Percentiles rank a stretch among this genome's conserved stretches.
phyloP scores from a whole-genome alignment of 2,888 invertebrate species.

The Cerceris rybyensis region DNA sequence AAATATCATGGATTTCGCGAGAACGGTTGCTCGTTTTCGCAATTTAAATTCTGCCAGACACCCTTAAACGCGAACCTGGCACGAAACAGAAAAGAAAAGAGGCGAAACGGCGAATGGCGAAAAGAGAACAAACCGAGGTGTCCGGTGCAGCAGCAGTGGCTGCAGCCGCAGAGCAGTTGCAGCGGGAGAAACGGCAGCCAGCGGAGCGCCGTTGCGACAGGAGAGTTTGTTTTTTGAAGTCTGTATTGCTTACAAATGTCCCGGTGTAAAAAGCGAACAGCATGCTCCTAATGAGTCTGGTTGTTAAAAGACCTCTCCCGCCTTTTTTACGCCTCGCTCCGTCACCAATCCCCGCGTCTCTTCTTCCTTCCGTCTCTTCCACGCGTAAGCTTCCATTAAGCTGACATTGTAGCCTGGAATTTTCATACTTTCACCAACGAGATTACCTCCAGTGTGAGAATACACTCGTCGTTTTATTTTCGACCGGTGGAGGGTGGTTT shows the following conservation, averaged over 20 bases:
- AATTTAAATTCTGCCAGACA: constrained; percentile 74
- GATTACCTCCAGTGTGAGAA: constrained; percentile 8
- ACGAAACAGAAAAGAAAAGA: constrained; percentile 37
- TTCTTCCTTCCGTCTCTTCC: constrained; percentile 20
- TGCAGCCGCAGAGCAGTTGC: constrained; percentile 20
- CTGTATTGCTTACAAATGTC: constrained; percentile 82
- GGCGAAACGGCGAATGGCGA: constrained; percentile 51
- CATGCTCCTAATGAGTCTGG: constrained; percentile 80
- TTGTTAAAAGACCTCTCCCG: constrained; percentile 79
- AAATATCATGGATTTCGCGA: constrained; percentile 25
- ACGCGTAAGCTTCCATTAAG: constrained; percentile 64
- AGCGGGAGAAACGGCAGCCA: not conserved
- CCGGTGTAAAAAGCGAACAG: constrained; percentile 78
- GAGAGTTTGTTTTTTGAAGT: constrained; percentile 76
- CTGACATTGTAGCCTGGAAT: constrained; percentile 73
- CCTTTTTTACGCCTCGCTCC: constrained; percentile 62
- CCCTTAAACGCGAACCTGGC: constrained; percentile 64
- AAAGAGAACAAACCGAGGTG: constrained; percentile 60
- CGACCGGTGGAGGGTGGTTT: constrained; percentile 30
- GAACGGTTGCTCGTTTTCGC: constrained; percentile 37
- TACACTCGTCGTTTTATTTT: constrained; percentile 43
- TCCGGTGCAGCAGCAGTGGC: constrained; percentile 26
- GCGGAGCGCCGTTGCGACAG: constrained; percentile 66
- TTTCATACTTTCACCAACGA: constrained; percentile 58
- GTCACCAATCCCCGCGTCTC: constrained; percentile 22